phyloP scores from a whole-genome alignment of 2,113 vertebrate genomes.

The Panthera leo region DNA sequence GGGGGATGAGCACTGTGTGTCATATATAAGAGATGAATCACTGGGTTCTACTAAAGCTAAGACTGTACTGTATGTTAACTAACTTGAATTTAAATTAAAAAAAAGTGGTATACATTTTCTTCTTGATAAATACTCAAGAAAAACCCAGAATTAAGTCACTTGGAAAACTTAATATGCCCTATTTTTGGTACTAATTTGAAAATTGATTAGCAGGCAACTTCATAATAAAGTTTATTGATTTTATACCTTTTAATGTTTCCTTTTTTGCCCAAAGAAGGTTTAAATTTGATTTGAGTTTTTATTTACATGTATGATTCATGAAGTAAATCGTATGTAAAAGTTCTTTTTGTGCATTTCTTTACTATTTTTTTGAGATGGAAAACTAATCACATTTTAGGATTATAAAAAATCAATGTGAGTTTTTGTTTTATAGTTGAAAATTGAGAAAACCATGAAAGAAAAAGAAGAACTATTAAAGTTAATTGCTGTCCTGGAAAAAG shows the following conservation, averaged over 20 bases:
- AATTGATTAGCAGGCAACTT: neutral
- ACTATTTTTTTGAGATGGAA: slow-evolving; percentile 41
- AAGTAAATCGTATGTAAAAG: neutral
- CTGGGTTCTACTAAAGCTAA: too few relatives aligned
- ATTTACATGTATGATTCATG: neutral
- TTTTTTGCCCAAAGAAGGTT: neutral
- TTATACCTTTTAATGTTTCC: neutral
- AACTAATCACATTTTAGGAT: slow-evolving; percentile 23
- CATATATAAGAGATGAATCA: too few relatives aligned
- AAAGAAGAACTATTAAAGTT: slow-evolving; percentile 93
- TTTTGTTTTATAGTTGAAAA: slow-evolving; percentile 90
- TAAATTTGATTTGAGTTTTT: slow-evolving; percentile 10
- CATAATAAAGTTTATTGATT: neutral
- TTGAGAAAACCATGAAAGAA: slow-evolving; percentile 95
- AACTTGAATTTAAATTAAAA: too few relatives aligned
- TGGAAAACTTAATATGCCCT: neutral
- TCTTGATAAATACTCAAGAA: neutral
- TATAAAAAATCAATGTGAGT: neutral
- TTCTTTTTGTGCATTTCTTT: neutral
- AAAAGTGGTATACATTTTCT: neutral
- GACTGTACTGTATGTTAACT: too few relatives aligned
- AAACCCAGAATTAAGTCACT: neutral
- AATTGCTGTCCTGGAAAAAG: slow-evolving; percentile 90
- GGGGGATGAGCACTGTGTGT: too few relatives aligned
- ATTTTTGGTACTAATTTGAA: slow-evolving; percentile 33